Evolutionary conservation across 2,888 invertebrate species (phyloP).

Genomic region (Desoria tigrina): DNA sequence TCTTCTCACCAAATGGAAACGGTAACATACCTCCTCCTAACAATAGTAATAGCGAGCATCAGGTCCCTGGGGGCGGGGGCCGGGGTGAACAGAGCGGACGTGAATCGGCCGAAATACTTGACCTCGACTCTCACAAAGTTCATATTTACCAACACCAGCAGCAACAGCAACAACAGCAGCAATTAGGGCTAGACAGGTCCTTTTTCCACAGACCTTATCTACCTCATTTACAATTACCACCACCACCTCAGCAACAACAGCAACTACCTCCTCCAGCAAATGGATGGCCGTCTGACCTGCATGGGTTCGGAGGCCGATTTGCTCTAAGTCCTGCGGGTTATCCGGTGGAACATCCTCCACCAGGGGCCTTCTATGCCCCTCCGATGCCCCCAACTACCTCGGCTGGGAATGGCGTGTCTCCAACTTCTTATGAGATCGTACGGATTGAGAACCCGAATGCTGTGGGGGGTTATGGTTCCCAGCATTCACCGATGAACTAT

Average conservation of each 20-base stretch:
- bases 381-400: conserved; percentile 27
- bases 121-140: conserved; percentile 85
- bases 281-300: conserved; percentile 40
- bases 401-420: neutral
- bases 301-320: conserved; percentile 12
- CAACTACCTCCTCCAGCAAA: conserved; percentile 44
- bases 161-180: conserved; percentile 30
- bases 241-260: conserved; percentile 24
- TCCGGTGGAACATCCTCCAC: conserved; percentile 36
- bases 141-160: conserved; percentile 64
- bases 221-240: conserved; percentile 36
- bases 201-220: conserved; percentile 52
- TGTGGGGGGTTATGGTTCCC: neutral
- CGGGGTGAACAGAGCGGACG: conserved; percentile 46
- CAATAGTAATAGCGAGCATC: conserved; percentile 55
- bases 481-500: neutral
- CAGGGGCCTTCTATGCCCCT: conserved; percentile 35
- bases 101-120: conserved; percentile 77
- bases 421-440: neutral
- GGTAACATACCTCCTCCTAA: conserved; percentile 54
- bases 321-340: conserved; percentile 25
- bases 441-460: neutral
- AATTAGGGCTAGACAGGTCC: conserved; percentile 24
- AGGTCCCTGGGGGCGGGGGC: conserved; percentile 54
- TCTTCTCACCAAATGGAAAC: conserved; percentile 21